Percentiles rank a stretch among this genome's conserved stretches.
phyloP scores from a whole-genome alignment of 1,140 invertebrate species.

The Drosophila willistoni region DNA sequence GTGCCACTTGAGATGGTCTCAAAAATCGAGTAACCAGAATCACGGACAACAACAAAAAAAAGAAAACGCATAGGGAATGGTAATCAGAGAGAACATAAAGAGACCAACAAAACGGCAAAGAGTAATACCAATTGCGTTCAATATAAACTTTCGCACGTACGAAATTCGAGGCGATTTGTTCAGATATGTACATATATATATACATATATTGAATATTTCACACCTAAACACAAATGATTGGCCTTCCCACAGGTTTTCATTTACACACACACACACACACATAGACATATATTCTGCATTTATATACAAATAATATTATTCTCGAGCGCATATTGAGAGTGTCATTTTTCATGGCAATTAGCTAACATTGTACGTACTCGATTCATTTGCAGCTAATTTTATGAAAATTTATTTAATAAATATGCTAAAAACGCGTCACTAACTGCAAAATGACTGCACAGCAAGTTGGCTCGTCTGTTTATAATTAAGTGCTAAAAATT shows the following conservation, averaged over 20 bases:
- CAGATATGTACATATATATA: neutral
- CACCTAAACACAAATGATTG: slow-evolving; percentile 47
- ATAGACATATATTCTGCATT: slow-evolving; percentile 15
- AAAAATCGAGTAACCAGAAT: neutral
- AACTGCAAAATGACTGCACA: slow-evolving; percentile 62
- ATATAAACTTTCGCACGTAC: slow-evolving; percentile 66
- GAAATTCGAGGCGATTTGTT: slow-evolving; percentile 14
- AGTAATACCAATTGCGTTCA: slow-evolving; percentile 1
- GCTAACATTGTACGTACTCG: slow-evolving; percentile 44
- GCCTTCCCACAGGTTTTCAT: slow-evolving; percentile 70
- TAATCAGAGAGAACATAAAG: neutral
- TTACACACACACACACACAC: slow-evolving; percentile 31
- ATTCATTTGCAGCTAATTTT: slow-evolving; percentile 60
- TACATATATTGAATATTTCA: slow-evolving; percentile 11
- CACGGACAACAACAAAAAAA: neutral
- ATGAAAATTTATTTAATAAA: slow-evolving; percentile 70
- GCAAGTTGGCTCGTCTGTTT: slow-evolving; percentile 55
- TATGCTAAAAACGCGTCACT: slow-evolving; percentile 70
- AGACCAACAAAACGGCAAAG: neutral
- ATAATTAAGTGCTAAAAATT: slow-evolving; percentile 76
- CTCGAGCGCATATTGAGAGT: slow-evolving; percentile 27
- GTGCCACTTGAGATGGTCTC: slow-evolving; percentile 47
- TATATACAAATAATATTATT: slow-evolving; percentile 27
- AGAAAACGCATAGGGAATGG: slow-evolving; percentile 9
- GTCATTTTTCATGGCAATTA: slow-evolving; percentile 66